phyloP scores from a whole-genome alignment of 2,888 invertebrate genomes.

The Acanthoscelides obtectus region DNA sequence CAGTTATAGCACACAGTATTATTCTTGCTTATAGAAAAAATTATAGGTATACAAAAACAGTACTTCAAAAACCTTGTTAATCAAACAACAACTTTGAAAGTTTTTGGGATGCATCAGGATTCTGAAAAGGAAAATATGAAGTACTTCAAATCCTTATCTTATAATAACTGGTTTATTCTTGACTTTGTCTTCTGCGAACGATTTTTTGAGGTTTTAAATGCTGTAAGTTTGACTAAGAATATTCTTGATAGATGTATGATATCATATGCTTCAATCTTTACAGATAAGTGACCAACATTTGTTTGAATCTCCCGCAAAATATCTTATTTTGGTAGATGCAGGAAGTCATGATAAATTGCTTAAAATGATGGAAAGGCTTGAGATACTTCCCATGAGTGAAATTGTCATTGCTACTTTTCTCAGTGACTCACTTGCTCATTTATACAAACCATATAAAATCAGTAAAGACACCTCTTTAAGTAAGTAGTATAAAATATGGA shows the following conservation, averaged over 20 bases:
- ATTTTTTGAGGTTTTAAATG: slow-evolving; percentile 11
- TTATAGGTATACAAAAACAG: background rate
- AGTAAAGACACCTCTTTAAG: slow-evolving; percentile 7
- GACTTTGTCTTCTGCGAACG: slow-evolving; percentile 14
- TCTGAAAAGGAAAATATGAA: slow-evolving; percentile 1
- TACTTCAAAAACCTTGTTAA: background rate
- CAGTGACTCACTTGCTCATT: slow-evolving; percentile 3
- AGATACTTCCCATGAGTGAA: slow-evolving; percentile 15
- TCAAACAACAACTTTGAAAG: background rate
- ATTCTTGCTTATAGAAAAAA: slow-evolving; percentile 3
- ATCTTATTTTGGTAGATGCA: background rate
- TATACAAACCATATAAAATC: slow-evolving; percentile 20
- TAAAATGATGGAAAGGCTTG: slow-evolving; percentile 2
- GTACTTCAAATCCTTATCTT: slow-evolving; percentile 7
- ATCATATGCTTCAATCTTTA: slow-evolving; percentile 1
- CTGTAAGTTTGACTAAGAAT: slow-evolving; percentile 10
- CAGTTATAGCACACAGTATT: background rate
- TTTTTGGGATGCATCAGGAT: background rate
- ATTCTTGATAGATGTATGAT: slow-evolving; percentile 16
- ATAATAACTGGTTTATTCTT: slow-evolving; percentile 16
- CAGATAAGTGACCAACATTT: background rate
- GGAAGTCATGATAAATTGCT: slow-evolving; percentile 6
- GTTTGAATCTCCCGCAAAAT: background rate
- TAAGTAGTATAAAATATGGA: too few relatives aligned
- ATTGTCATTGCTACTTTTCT: slow-evolving; percentile 11